Evolutionary conservation across 2,113 vertebrate genomes (phyloP).

Genomic region (Sinocyclocheilus anophthalmus): DNA sequence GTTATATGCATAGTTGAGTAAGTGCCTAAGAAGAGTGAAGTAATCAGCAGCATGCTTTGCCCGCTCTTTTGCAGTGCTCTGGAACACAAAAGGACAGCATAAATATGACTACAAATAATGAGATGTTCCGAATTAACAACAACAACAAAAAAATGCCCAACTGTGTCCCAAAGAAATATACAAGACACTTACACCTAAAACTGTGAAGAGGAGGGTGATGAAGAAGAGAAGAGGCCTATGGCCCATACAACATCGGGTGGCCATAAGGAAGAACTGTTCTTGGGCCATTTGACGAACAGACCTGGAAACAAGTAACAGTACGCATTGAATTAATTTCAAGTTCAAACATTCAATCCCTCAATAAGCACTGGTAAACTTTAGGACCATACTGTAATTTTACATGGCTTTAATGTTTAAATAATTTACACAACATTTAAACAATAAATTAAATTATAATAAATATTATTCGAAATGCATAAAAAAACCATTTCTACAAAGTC

Average conservation of each 20-base stretch:
- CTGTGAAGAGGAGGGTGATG: conserved; percentile 97
- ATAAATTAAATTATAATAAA: background rate
- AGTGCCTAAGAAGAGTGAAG: conserved; percentile 93
- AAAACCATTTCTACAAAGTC: background rate
- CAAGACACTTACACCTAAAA: conserved; percentile 85
- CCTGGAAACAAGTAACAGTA: conserved; percentile 69
- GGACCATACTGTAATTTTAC: too few relatives aligned
- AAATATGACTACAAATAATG: background rate
- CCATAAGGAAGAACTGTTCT: conserved; percentile 99
- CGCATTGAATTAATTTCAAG: too few relatives aligned
- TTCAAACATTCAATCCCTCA: too few relatives aligned
- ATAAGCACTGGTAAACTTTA: too few relatives aligned
- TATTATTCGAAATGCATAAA: background rate
- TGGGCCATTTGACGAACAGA: conserved; percentile 98
- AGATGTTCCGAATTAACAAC: background rate
- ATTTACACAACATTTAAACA: too few relatives aligned
- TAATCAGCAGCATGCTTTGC: conserved; percentile 98
- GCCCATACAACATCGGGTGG: conserved; percentile 98
- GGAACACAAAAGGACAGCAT: conserved; percentile 30
- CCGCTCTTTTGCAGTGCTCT: conserved; percentile 97
- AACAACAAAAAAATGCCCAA: background rate
- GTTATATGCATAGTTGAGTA: conserved; percentile 89
- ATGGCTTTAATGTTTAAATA: too few relatives aligned
- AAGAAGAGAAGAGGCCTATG: conserved; percentile 98
- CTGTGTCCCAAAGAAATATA: background rate